Evolutionary conservation across 2,113 vertebrate species (phyloP), one percentile per base, ranked within the genome.

Genomic region (Pleuronectes platessa): DNA sequence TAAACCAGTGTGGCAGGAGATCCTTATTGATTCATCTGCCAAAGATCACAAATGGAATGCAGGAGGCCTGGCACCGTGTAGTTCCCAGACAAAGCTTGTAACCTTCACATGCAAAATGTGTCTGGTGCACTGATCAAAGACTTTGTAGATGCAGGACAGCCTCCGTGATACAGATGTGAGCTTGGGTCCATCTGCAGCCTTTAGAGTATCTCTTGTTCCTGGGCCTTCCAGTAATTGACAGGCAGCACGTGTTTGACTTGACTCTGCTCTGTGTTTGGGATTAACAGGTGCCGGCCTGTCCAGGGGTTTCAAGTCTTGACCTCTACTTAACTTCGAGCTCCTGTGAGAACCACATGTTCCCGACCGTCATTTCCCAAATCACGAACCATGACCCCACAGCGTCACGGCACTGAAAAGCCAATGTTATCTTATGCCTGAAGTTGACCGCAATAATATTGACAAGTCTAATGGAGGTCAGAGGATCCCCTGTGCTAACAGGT

Each of bases 361-460:
- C 27, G 53, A 68, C 61, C 72, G 15, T 64, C 64, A 23, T 59
- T 68, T 82, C 65, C 66, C 27, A 71, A 74, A 58, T 47, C 24
- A 1, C 27, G 51, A 86, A 71, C 78, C 21, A 0, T 64, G 74
- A 78, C 82, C 84, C 40, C 62, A 51, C 61, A 54, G 24, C 68
- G 68, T 83, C 69, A 70, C 24, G 0, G 74, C 49, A 61, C 68
- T 11, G 35, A 80, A 55, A 71, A 64, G 26, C 65, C 71, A n/a
- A 0, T 6, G 68, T 85, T 75, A 84, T 31, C 72, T 15, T 75
- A 88, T 70, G 74, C 82, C 55, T 76, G 69, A 87, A 82, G 68
- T 76, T 82, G 72, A 86, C 67, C 69, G 27, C 63, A 26, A 83
- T 66, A 87, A 90, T 89, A 23, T 82, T 90, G 86, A 91, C 86